Base-by-base conservation (phyloP, 2,113 vertebrate species). In the Pseudopodoces humilis region DNA sequence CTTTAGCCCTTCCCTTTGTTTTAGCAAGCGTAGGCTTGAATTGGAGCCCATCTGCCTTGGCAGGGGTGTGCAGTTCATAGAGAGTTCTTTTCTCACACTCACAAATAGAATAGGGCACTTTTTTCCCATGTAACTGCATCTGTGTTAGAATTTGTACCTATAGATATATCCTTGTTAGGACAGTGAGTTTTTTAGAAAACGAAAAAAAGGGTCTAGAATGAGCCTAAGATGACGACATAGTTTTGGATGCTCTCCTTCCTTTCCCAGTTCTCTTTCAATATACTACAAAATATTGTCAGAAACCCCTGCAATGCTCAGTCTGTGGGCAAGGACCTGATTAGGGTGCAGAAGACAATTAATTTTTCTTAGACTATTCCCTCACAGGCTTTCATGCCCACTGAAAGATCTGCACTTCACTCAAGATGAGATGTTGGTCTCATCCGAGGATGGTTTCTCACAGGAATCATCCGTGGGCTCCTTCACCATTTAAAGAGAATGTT, bases 1-100 rank as follows among this genome's bases (percentile, higher is more conserved):
- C 63, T 91, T 84, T 33, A 89, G 41, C 72, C 74, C 27, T 95
- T 89, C 69, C 79, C 43, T 96, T 96, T 92, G 88, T 93, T 95
- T 92, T 55, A 93, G 55, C 58, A 86, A 92, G 24, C 4, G 0
- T 65, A 2, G 50, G 58, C 67, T 92, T 90, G 94, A 93, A 93
- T 37, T 65, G 22, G 56, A 86, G 91, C 80, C 71, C 64, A 67
- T 95, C 76, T 92, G 86, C 76, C 83, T 92, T 95, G 83, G 86
- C 24, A 5, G 83, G 49, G 10, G 33, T 47, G 83, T 94, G 60
- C 55, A 63, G 64, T 4, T 83, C 50, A 86, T 35, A 9, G 37
- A 80, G 90, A 58, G 22, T 8, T 74, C 28, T 90, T 93, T 90
- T 93, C 4, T 1, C 55, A 84, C 52, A 25, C n/a, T 88, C 67